Evolutionary conservation across 30 jellyfish, hydroid and myxozoan species (phyloP).

Genomic region (Aurelia aurita complex sp. Pacific): DNA sequence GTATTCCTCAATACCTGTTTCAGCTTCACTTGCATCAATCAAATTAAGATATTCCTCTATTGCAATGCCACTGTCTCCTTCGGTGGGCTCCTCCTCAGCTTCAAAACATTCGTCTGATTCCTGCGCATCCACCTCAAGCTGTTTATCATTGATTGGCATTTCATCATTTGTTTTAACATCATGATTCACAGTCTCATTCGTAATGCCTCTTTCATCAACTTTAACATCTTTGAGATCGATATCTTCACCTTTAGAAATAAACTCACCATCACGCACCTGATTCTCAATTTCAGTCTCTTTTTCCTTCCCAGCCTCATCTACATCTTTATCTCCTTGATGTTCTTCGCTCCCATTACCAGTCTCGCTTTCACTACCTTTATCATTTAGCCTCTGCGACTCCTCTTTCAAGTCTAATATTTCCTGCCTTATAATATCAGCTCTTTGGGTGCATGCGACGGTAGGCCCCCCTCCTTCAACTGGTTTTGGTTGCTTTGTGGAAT

Average conservation of each 20-base stretch:
- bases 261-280: not conserved
- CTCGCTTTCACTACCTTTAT: conserved; percentile 6
- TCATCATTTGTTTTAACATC: not conserved
- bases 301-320: not conserved
- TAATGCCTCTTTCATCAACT: not conserved
- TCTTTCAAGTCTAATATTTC: conserved; percentile 45
- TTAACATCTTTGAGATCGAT: conserved; percentile 11
- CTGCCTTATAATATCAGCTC: conserved; percentile 59
- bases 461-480: conserved; percentile 54
- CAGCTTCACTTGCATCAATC: conserved; percentile 10
- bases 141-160: too few relatives aligned
- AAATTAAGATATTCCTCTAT: conserved; percentile 49
- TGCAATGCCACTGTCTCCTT: conserved; percentile 54
- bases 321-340: not conserved
- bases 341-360: not conserved
- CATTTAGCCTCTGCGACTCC: conserved; percentile 49
- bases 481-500: conserved; percentile 44
- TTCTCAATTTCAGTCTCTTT: not conserved
- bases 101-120: conserved; percentile 7
- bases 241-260: not conserved
- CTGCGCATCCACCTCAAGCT: not conserved
- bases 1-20: conserved; percentile 34
- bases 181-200: not conserved
- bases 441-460: conserved; percentile 42
- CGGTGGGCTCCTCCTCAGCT: conserved; percentile 9